Percentiles rank a stretch among this genome's conserved stretches.
These are phyloP conservation scores for Oithona nana DNA, from an alignment of 2,888 invertebrate genomes.

Conservation along the genomic window DNA sequence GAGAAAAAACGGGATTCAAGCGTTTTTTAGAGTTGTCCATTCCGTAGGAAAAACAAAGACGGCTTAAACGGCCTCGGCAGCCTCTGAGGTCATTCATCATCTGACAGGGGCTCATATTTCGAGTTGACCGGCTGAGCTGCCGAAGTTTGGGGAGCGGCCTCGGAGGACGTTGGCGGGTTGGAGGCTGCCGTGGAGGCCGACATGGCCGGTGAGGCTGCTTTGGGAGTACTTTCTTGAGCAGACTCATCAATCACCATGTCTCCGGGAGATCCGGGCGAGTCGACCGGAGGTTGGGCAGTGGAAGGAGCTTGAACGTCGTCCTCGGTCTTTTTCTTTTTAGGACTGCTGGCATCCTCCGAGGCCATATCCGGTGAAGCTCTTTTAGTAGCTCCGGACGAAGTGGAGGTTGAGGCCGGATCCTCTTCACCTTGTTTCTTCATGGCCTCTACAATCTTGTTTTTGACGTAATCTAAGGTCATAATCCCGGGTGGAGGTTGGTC, in stretches of 20 bases:
- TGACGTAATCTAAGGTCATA: conserved; percentile 11
- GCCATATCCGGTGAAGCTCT: neutral
- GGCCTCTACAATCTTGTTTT: conserved; percentile 15
- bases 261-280: conserved; percentile 14
- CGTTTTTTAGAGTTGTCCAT: neutral
- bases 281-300: neutral
- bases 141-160: neutral
- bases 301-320: neutral
- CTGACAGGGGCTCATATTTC: conserved; percentile 16
- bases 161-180: neutral
- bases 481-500: neutral
- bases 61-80: neutral
- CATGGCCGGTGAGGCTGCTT: neutral
- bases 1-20: neutral
- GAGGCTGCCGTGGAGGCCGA: neutral
- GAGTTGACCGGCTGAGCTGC: neutral
- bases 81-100: conserved; percentile 15
- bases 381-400: neutral
- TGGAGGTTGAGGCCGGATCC: neutral
- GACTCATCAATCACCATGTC: conserved; percentile 18
- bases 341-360: neutral
- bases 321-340: neutral
- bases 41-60: no score
- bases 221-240: neutral
- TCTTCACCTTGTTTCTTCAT: conserved; percentile 15